Conservation (phyloP, 2,113 vertebrate species). For the Charadrius vociferus region DNA sequence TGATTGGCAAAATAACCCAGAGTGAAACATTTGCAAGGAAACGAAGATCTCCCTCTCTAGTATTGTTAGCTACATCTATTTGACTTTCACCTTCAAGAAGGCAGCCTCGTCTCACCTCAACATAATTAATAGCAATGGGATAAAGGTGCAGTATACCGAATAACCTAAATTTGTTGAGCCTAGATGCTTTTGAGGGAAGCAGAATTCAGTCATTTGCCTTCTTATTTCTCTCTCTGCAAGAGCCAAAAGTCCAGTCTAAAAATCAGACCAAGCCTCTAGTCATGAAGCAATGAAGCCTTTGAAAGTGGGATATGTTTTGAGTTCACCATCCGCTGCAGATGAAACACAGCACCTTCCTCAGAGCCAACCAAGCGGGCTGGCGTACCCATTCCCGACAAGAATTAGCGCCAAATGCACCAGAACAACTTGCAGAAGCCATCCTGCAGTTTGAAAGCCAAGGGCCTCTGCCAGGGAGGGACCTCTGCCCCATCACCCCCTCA, state of each 20-base stretch:
- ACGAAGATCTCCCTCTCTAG: background rate
- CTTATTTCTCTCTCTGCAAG: background rate
- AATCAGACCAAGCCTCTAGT: background rate
- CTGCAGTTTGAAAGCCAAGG: background rate
- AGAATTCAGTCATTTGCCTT: background rate
- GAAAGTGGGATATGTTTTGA: background rate
- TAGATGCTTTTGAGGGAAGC: background rate
- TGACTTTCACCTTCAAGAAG: background rate
- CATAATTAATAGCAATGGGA: background rate
- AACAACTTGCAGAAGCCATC: background rate
- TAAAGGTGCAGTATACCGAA: background rate
- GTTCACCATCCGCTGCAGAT: background rate
- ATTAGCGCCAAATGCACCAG: background rate
- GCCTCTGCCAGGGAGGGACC: background rate
- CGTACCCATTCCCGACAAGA: background rate
- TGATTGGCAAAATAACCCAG: background rate
- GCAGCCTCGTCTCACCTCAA: background rate
- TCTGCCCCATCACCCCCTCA: background rate
- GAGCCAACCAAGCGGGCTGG: background rate
- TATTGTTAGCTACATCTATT: background rate
- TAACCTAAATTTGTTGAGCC: background rate
- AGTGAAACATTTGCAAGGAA: background rate
- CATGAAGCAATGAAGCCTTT: background rate
- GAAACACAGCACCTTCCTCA: background rate
- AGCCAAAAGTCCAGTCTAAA: background rate